These are phyloP conservation scores for Tricholauxania praeusta DNA, from an alignment of 2,888 invertebrate species.

Conservation along the genomic window DNA sequence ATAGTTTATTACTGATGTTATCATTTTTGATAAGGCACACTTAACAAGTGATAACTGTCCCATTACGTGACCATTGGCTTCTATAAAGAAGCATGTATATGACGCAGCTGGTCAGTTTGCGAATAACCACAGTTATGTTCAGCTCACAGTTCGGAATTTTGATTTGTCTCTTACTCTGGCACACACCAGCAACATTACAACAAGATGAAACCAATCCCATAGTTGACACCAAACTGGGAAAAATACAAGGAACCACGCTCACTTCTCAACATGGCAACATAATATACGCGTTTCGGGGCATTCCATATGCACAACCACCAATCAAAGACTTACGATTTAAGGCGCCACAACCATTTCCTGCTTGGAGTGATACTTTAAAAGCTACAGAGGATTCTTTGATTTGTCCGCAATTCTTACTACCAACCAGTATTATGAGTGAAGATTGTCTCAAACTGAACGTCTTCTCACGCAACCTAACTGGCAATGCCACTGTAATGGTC, in stretches of 20 bases:
- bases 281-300: constrained; percentile 69
- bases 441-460: constrained; percentile 77
- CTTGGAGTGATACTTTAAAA: constrained; percentile 64
- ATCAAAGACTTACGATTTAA: constrained; percentile 66
- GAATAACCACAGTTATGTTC: no score
- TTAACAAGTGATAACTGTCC: no score
- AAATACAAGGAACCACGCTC: constrained; percentile 66
- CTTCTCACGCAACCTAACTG: constrained; percentile 65
- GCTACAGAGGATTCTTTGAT: constrained; percentile 66
- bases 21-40: no score
- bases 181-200: no score
- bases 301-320: constrained; percentile 68
- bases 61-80: no score
- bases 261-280: constrained; percentile 62
- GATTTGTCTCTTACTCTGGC: no score
- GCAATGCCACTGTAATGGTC: constrained; percentile 54
- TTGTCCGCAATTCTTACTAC: constrained; percentile 56
- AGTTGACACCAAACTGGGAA: constrained; percentile 59
- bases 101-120: no score
- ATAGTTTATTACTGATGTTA: no score
- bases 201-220: constrained; percentile 31
- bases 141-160: no score
- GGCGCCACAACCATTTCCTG: constrained; percentile 56
- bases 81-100: no score
- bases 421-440: constrained; percentile 68